A percentile compares a stretch with the other conserved stretches of the same genome.
Evolutionary conservation across 1,140 invertebrate species (phyloP).

Genomic region (Achroia grisella): DNA sequence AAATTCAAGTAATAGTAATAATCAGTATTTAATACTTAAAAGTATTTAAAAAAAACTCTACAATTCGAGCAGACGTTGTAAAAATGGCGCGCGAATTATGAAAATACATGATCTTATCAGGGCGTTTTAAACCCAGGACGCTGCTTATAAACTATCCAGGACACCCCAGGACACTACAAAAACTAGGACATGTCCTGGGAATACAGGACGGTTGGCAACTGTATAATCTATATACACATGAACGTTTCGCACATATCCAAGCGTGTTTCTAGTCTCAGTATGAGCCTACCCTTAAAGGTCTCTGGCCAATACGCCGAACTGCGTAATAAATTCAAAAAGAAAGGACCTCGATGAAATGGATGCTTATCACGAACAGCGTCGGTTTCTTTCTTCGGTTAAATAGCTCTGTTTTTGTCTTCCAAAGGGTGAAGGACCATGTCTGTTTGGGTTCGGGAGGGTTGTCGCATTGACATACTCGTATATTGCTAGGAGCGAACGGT

Average conservation of each 20-base stretch:
- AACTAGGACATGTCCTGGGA: no score
- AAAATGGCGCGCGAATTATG: no score
- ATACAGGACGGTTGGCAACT: no score
- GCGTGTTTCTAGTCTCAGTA: background rate
- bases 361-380: constrained; percentile 23
- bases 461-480: background rate
- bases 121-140: no score
- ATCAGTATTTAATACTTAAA: no score
- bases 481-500: background rate
- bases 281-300: background rate
- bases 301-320: constrained; percentile 24
- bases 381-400: constrained; percentile 14
- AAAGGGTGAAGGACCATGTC: constrained; percentile 1
- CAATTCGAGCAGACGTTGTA: no score
- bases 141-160: no score
- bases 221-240: no score
- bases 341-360: constrained; percentile 25
- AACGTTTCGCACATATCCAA: background rate
- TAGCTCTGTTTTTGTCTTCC: constrained; percentile 22
- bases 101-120: no score
- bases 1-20: no score
- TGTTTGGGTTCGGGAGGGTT: background rate
- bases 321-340: constrained; percentile 22
- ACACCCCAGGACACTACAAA: no score
- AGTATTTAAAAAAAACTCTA: no score